Percentiles rank a stretch among this genome's conserved stretches.
Evolutionary conservation across 2,113 vertebrate species (phyloP).

Genomic region (Mixornis gularis): DNA sequence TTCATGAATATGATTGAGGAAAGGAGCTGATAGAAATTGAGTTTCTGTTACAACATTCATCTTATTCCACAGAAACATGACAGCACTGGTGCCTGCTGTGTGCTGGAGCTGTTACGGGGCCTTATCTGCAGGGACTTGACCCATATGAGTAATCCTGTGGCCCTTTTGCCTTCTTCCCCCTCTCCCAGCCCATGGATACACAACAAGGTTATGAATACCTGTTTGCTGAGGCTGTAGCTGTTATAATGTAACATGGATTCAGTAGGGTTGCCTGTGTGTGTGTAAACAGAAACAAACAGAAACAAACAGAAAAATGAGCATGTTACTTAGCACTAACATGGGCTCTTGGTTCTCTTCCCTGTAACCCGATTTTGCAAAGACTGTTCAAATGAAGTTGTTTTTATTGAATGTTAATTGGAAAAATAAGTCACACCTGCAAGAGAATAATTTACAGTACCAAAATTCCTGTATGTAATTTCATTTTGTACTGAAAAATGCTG

Average conservation of each 20-base stretch:
- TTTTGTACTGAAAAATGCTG: background rate
- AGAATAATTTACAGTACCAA: background rate
- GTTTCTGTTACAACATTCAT: background rate
- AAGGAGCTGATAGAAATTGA: background rate
- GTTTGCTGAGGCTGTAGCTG: background rate
- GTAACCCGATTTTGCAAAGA: background rate
- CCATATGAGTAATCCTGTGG: background rate
- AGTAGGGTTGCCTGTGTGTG: background rate
- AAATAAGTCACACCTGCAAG: background rate
- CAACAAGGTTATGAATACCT: background rate
- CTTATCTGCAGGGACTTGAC: background rate
- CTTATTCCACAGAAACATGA: background rate
- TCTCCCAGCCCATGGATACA: background rate
- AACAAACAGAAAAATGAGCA: background rate
- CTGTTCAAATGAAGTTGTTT: background rate
- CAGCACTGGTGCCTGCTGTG: background rate
- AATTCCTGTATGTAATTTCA: background rate
- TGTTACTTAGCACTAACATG: background rate
- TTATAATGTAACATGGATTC: background rate
- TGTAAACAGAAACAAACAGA: background rate
- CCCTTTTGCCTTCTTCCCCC: background rate
- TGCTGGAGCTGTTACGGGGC: background rate
- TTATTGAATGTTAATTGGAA: background rate
- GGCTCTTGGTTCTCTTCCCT: background rate
- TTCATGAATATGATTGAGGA: rapidly evolving